phyloP scores from a whole-genome alignment of 2,888 invertebrate genomes.

The Mesochorus sp. region DNA sequence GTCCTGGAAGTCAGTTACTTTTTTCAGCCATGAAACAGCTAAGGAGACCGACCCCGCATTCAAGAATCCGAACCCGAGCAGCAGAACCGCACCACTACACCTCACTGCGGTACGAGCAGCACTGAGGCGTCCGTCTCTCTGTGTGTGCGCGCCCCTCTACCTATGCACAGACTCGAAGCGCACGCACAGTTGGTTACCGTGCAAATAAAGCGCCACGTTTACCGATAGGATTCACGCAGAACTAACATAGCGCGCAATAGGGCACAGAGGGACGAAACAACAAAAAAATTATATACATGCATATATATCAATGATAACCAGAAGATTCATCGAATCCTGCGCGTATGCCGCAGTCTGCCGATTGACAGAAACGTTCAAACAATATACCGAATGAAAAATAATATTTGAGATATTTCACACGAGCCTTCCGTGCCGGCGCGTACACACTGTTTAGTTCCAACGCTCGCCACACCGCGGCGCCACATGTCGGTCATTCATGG shows the following conservation, averaged over 20 bases:
- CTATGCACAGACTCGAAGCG: too few species aligned
- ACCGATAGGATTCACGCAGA: too few species aligned
- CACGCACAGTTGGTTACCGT: too few species aligned
- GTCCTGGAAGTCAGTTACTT: conserved; percentile 10
- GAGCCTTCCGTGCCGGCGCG: conserved; percentile 9
- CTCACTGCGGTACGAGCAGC: conserved; percentile 43
- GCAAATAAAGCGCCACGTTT: too few species aligned
- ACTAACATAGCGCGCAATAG: too few species aligned
- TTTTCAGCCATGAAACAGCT: conserved; percentile 4
- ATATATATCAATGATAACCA: too few species aligned
- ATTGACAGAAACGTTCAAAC: conserved; percentile 33
- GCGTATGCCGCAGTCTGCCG: background rate
- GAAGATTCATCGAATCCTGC: too few species aligned
- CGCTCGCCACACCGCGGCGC: background rate
- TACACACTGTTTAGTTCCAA: background rate
- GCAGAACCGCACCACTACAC: conserved; percentile 50
- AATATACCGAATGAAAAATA: too few species aligned
- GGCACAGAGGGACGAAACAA: too few species aligned
- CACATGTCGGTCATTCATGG: conserved; percentile 16
- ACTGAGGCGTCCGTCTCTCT: too few species aligned
- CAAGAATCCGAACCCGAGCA: conserved; percentile 24
- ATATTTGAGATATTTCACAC: background rate
- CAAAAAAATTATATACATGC: too few species aligned
- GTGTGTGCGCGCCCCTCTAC: too few species aligned
- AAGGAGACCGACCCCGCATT: conserved; percentile 11